Conservation (phyloP, 2,888 invertebrate genomes). For the Proisotoma minuta region DNA sequence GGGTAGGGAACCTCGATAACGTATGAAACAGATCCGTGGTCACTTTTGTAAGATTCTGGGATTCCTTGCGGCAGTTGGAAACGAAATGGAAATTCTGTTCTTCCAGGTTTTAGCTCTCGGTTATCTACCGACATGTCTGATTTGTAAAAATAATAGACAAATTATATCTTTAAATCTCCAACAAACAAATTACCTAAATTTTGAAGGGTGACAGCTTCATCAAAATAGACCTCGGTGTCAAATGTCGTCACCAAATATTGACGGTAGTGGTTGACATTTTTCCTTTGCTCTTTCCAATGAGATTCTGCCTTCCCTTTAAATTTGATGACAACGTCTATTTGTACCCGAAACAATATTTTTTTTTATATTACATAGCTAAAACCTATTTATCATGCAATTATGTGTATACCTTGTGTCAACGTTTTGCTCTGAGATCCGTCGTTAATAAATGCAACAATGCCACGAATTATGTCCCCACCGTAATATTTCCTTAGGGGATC, state of each 20-base stretch:
- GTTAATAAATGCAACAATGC: conserved; percentile 29
- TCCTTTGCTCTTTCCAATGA: conserved; percentile 33
- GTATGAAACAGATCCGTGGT: conserved; percentile 27
- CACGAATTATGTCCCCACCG: conserved; percentile 26
- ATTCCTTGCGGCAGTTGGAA: conserved; percentile 29
- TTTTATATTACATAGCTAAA: neutral
- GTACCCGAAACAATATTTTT: neutral
- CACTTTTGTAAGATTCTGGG: conserved; percentile 22
- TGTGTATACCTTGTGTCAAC: conserved; percentile 21
- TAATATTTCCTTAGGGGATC: neutral
- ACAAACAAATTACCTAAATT: conserved; percentile 23
- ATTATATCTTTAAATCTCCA: neutral
- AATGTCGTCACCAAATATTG: conserved; percentile 29
- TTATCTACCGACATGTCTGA: neutral
- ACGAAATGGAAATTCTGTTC: conserved; percentile 27
- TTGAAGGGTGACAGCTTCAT: conserved; percentile 19
- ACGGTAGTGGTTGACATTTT: conserved; percentile 13
- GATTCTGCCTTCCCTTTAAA: conserved; percentile 31
- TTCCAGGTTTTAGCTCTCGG: conserved; percentile 25
- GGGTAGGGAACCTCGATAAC: conserved; percentile 25
- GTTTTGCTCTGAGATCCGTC: conserved; percentile 16
- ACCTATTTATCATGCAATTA: neutral
- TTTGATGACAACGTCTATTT: conserved; percentile 25
- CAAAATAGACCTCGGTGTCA: conserved; percentile 32
- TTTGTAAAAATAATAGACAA: neutral